Conservation (phyloP, 2,888 invertebrate genomes). For the Drosophila birchii region DNA sequence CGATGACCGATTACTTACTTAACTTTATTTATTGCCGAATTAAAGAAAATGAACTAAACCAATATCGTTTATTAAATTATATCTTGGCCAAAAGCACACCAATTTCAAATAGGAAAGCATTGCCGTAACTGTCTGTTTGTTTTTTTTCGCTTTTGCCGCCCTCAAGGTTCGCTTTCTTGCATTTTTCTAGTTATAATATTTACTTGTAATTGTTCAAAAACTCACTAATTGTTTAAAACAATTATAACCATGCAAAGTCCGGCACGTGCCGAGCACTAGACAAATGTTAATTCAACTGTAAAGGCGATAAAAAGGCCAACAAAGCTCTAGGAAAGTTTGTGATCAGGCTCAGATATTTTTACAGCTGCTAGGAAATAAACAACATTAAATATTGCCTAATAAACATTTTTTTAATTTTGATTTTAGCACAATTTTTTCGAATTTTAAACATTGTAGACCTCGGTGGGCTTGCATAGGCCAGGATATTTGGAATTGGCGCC, state of each 20-base stretch:
- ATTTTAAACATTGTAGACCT: constrained; percentile 41
- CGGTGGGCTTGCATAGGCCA: constrained; percentile 43
- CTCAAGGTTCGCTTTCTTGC: neutral
- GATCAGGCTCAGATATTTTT: neutral
- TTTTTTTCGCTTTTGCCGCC: no score
- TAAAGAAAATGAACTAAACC: no score
- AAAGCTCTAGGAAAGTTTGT: neutral
- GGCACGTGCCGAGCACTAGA: constrained; percentile 5
- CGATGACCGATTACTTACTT: no score
- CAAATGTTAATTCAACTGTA: constrained; percentile 32
- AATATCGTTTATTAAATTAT: no score
- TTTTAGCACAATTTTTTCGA: no score
- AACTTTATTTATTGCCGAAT: no score
- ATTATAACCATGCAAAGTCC: neutral
- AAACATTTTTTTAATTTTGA: neutral
- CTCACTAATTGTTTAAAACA: neutral
- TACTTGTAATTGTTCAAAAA: neutral
- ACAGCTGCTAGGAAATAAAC: constrained; percentile 8
- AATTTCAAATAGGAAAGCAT: no score
- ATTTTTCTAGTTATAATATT: neutral
- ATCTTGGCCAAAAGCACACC: no score
- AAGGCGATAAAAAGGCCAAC: neutral
- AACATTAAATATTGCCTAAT: neutral
- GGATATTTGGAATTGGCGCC: constrained; percentile 34
- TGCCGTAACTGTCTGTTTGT: no score